Percentiles rank a stretch among this genome's conserved stretches.
phyloP scores from a whole-genome alignment of 2,113 vertebrate genomes.

The Silurus asotus region DNA sequence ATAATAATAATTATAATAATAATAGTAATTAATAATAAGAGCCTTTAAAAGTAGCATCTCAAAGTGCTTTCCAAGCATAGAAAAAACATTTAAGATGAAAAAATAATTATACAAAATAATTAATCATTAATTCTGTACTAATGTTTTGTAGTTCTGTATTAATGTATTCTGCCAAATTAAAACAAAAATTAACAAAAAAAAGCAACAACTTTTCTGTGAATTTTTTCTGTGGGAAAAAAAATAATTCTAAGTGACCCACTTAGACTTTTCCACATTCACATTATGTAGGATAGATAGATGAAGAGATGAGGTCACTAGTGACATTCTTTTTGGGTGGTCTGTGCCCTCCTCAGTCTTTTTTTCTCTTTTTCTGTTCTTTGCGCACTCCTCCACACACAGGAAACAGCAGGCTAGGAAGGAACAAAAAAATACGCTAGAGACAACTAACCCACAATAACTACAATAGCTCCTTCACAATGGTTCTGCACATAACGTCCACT shows the following conservation, averaged over 20 bases:
- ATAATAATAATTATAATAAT: no score
- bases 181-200: not conserved
- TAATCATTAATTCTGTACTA: no score
- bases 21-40: no score
- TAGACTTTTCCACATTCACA: constrained; percentile 17
- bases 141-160: no score
- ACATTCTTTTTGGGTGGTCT: constrained; percentile 55
- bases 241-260: constrained; percentile 26
- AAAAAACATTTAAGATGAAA: no score
- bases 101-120: no score
- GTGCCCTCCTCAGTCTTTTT: constrained; percentile 22
- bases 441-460: constrained; percentile 41
- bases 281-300: constrained; percentile 11
- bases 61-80: no score
- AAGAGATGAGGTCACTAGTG: constrained; percentile 32
- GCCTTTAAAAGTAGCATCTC: no score
- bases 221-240: constrained; percentile 43
- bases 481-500: constrained; percentile 31
- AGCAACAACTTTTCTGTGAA: constrained; percentile 10
- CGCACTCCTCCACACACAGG: constrained; percentile 49
- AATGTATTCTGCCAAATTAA: not conserved
- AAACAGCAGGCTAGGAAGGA: constrained; percentile 51
- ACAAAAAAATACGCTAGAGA: constrained; percentile 39
- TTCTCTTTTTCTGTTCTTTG: constrained; percentile 19
- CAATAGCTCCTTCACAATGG: constrained; percentile 48